A percentile compares a stretch with the other conserved stretches of the same genome.
These are phyloP conservation scores for Saccostrea glomerata DNA, from an alignment of 1,140 invertebrate genomes.

Conservation along the genomic window DNA sequence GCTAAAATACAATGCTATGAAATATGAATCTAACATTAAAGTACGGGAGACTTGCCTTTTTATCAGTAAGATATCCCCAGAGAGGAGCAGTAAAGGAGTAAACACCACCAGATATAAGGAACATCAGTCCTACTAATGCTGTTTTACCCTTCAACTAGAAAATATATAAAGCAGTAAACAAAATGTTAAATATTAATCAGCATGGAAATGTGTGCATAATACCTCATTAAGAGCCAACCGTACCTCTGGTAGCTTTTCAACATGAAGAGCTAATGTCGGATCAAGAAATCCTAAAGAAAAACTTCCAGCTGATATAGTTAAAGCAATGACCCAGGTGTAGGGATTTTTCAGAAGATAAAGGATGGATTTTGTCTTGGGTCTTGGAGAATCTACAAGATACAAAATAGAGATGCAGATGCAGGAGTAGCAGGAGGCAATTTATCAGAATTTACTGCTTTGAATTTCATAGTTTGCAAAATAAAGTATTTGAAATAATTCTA, in stretches of 20 bases:
- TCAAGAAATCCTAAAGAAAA: background rate
- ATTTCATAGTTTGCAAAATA: too few species aligned
- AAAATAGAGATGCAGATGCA: background rate
- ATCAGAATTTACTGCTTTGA: too few species aligned
- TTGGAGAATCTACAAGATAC: background rate
- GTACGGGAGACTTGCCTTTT: slow-evolving; percentile 60
- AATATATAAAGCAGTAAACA: background rate
- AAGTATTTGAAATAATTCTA: too few species aligned
- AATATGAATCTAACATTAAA: background rate
- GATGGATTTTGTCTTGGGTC: background rate
- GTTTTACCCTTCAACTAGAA: slow-evolving; percentile 71
- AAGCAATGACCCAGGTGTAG: background rate
- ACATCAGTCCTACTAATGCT: slow-evolving; percentile 73
- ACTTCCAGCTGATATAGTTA: background rate
- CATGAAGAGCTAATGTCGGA: background rate
- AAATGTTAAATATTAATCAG: background rate
- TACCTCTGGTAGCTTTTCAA: background rate
- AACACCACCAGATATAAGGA: slow-evolving; percentile 72
- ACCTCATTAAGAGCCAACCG: background rate
- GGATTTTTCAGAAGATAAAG: background rate
- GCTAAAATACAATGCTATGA: too few species aligned
- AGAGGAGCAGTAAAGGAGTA: slow-evolving; percentile 76
- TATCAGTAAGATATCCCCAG: slow-evolving; percentile 75
- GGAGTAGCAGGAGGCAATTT: too few species aligned
- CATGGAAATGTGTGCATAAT: background rate